Percentiles rank a stretch among this genome's conserved stretches.
These are phyloP conservation scores for Chalcis sispes DNA, from an alignment of 2,888 invertebrate species.

Conservation along the genomic window DNA sequence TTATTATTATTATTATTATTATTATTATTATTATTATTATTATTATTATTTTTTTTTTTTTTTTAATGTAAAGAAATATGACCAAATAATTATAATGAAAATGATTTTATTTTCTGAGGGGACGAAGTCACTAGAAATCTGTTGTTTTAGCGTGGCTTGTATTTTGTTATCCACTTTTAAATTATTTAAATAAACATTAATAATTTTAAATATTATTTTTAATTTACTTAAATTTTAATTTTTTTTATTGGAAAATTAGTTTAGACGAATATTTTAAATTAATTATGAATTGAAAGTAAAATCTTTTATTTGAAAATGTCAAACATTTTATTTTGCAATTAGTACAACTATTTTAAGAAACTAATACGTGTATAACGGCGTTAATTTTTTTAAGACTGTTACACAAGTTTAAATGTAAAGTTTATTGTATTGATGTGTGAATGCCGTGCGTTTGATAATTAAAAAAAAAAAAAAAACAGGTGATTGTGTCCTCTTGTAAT, in stretches of 20 bases:
- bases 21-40: too few relatives aligned
- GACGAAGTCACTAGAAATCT: conserved; percentile 14
- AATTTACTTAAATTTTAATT: background rate
- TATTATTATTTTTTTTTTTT: too few relatives aligned
- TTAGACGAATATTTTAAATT: too few relatives aligned
- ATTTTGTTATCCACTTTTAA: background rate
- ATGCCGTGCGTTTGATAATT: conserved; percentile 16
- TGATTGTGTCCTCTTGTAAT: conserved; percentile 41
- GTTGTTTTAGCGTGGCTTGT: background rate
- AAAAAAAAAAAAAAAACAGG: conserved; percentile 1
- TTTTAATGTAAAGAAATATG: conserved; percentile 48
- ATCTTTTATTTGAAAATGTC: too few relatives aligned
- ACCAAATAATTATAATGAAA: conserved; percentile 58
- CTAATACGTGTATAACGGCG: background rate
- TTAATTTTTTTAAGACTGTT: conserved; percentile 29
- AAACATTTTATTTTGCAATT: conserved; percentile 27
- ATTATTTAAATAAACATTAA: background rate
- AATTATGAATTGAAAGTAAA: too few relatives aligned
- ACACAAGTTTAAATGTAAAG: background rate
- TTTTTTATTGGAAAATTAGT: too few relatives aligned
- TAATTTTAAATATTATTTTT: background rate
- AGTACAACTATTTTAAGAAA: conserved; percentile 33
- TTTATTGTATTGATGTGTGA: too few relatives aligned
- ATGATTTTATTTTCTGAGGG: conserved; percentile 37
- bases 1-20: too few relatives aligned